Evolutionary conservation across 2,113 vertebrate species (phyloP).

Genomic region (Bucco capensis): DNA sequence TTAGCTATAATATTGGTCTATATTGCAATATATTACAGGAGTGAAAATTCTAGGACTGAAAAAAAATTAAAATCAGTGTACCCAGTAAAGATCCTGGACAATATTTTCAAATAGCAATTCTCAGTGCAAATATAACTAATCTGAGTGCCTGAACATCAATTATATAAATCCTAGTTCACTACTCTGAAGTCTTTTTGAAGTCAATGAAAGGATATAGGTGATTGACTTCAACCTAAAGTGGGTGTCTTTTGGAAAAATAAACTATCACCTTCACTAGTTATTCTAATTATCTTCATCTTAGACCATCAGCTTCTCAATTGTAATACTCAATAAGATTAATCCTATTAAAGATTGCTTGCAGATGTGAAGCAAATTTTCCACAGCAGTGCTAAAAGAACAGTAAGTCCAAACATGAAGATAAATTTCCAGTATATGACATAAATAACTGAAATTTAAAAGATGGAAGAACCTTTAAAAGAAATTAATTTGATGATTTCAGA

Average conservation of each 20-base stretch:
- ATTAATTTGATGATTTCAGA: not conserved
- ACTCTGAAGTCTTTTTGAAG: not conserved
- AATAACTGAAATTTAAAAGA: not conserved
- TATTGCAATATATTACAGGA: not conserved
- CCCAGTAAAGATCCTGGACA: not conserved
- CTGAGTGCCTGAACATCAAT: not conserved
- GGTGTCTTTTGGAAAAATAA: not conserved
- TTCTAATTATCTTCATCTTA: not conserved
- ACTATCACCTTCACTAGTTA: not conserved
- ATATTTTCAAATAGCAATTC: not conserved
- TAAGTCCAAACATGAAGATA: not conserved
- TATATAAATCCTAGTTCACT: not conserved
- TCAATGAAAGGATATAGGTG: not conserved
- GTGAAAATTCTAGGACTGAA: not conserved
- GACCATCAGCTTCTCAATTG: not conserved
- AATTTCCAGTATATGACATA: not conserved
- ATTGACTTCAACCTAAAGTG: not conserved
- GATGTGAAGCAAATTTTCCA: not conserved
- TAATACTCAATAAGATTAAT: not conserved
- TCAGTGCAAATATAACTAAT: not conserved
- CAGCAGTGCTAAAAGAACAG: not conserved
- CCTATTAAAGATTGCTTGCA: not conserved
- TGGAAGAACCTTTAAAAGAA: not conserved
- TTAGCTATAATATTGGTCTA: not conserved
- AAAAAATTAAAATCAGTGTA: not conserved